phyloP scores from a whole-genome alignment of 2,888 invertebrate genomes.

The Thelaira solivaga region DNA sequence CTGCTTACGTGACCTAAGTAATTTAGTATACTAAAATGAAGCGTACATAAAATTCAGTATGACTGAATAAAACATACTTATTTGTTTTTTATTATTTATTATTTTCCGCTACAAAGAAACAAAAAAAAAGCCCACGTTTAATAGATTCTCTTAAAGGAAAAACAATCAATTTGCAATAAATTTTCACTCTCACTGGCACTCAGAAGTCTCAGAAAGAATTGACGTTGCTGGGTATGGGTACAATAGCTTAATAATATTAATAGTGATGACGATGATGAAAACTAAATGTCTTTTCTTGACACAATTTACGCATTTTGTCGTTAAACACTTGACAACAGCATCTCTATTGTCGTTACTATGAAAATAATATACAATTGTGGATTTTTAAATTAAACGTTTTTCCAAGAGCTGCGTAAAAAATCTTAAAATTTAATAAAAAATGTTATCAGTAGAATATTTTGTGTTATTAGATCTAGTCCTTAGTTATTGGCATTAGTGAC shows the following conservation, averaged over 20 bases:
- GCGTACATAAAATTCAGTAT: too few relatives aligned
- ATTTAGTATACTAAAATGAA: background rate
- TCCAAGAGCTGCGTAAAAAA: too few relatives aligned
- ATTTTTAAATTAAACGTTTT: too few relatives aligned
- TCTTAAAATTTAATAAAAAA: too few relatives aligned
- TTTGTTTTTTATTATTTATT: conserved; percentile 3
- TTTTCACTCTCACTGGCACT: conserved; percentile 3
- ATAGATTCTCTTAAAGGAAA: conserved; percentile 4
- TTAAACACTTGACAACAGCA: conserved; percentile 69
- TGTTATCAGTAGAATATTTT: too few relatives aligned
- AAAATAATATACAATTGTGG: background rate
- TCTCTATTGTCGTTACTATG: conserved; percentile 18
- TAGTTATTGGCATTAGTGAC: too few relatives aligned
- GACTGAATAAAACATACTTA: too few relatives aligned
- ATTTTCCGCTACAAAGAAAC: background rate
- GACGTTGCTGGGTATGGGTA: background rate
- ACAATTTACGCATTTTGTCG: conserved; percentile 74
- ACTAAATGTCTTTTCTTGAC: conserved; percentile 68
- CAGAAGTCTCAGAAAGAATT: conserved; percentile 2
- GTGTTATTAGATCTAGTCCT: too few relatives aligned
- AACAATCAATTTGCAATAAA: conserved; percentile 10
- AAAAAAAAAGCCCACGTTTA: conserved; percentile 13
- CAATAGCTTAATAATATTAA: background rate
- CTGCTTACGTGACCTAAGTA: background rate
- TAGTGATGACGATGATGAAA: conserved; percentile 18